Conservation (phyloP, 2,113 vertebrate genomes). For the Formicarius rufipectus region DNA sequence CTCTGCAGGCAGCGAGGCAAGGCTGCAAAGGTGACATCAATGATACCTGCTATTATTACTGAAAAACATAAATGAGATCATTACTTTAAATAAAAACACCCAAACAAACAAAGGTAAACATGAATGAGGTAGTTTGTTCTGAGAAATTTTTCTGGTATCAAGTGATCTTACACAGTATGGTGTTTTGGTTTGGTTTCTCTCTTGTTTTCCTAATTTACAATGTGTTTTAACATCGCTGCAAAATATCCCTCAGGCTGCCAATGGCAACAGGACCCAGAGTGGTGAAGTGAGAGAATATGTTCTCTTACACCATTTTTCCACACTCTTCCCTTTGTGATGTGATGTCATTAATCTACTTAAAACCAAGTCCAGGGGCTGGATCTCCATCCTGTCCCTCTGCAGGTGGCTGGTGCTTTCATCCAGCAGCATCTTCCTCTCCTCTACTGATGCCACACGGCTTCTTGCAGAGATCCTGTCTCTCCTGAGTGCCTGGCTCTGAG, state of each 20-base stretch:
- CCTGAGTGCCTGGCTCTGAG: rapidly evolving
- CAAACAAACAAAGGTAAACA: neutral
- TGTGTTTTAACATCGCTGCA: neutral
- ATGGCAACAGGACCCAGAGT: neutral
- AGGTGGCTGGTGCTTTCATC: neutral
- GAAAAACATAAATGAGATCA: neutral
- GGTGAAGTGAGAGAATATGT: neutral
- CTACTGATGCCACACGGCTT: neutral
- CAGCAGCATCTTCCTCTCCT: neutral
- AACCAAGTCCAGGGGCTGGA: neutral
- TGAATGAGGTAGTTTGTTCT: neutral
- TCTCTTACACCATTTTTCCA: neutral
- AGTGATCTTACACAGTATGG: neutral
- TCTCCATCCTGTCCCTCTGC: neutral
- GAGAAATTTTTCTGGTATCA: neutral
- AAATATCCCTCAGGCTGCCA: conserved; percentile 30
- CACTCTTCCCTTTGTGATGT: neutral
- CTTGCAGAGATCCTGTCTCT: neutral
- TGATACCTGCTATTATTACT: neutral
- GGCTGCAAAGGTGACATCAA: neutral
- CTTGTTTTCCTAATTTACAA: conserved; percentile 32
- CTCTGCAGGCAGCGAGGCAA: neutral
- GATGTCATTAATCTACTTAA: neutral
- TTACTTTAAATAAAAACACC: neutral
- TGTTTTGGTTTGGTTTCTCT: conserved; percentile 19